Evolutionary conservation across 2,888 invertebrate species (phyloP), one percentile per base, ranked within the genome.

Genomic region (Endotricha flammealis): DNA sequence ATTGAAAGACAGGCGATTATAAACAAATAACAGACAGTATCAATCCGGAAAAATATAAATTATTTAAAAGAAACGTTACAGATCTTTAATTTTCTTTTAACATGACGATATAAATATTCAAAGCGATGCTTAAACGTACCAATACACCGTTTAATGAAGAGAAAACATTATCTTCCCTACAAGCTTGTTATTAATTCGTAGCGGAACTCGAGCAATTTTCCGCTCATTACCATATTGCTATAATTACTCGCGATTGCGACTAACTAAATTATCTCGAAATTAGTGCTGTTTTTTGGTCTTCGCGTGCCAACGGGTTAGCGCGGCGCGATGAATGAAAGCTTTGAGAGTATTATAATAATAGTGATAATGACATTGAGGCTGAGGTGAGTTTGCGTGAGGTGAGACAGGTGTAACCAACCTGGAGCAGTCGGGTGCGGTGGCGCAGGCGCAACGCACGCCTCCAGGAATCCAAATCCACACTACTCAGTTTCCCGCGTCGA

Each of bases 331-430:
- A 59, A 60, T 69, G 75, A 69, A 65, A 65, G 63, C 57, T 66
- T 67, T 70, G 64, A 40, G 41, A 44, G 50, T 68, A 60, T 68
- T 69, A 74, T 78, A 65, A 76, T 77, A 67, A 74, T 67, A 72
- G 76, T 78, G 82, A 77, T 82, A 82, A 82, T 83, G 83, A 81
- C 81, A 85, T 77, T 81, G 78, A n/a, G n/a, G n/a, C 61, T 14
- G 7, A 32, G 31, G 31, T 32, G 12, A 17, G 12, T n/a, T n/a
- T 12, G 12, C 29, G 35, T 29, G 62, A 74, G 70, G 73, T 77
- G 69, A 57, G 66, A 57, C 83, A 85, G 82, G 85, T 85, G n/a
- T 78, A 41, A 77, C 72, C 52, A 60, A 80, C 83, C 85, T 83
- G 76, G 42, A 68, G 57, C 72, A 75, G 80, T 77, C 70, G 70